These are phyloP conservation scores for Electrophaes corylata DNA, from an alignment of 2,888 invertebrate genomes.

Conservation along the genomic window DNA sequence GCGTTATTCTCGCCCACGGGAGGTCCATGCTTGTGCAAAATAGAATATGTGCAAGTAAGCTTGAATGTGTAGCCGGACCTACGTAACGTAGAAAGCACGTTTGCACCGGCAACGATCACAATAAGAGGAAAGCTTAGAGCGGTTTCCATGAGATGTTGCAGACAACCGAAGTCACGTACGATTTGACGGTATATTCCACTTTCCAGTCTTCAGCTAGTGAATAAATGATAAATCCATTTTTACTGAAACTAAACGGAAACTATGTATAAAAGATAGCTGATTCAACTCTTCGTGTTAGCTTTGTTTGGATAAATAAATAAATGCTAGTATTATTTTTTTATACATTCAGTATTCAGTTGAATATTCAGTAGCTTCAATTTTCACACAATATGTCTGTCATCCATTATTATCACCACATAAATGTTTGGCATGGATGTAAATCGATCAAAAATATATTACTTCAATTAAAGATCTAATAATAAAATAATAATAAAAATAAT, in stretches of 20 bases:
- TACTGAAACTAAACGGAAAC: slow-evolving; percentile 34
- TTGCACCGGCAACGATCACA: slow-evolving; percentile 53
- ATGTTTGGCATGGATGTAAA: no score
- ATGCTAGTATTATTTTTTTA: no score
- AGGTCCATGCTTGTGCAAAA: neutral
- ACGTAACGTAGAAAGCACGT: slow-evolving; percentile 50
- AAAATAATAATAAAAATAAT: no score
- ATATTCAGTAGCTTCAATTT: no score
- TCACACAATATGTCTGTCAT: no score
- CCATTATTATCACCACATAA: no score
- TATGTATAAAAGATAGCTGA: neutral
- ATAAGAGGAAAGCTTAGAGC: slow-evolving; percentile 62
- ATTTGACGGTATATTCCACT: slow-evolving; percentile 71
- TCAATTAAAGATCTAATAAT: no score
- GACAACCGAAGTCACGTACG: slow-evolving; percentile 72
- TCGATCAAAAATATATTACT: no score
- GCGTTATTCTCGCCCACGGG: neutral
- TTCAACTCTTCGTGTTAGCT: neutral
- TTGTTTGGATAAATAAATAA: no score
- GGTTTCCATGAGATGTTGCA: slow-evolving; percentile 53
- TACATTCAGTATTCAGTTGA: no score
- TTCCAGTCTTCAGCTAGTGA: slow-evolving; percentile 72
- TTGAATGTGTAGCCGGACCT: neutral
- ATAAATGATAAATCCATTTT: slow-evolving; percentile 75
- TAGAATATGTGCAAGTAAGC: neutral